These are phyloP conservation scores for Thyatira batis DNA, from an alignment of 2,888 invertebrate genomes.

Conservation along the genomic window DNA sequence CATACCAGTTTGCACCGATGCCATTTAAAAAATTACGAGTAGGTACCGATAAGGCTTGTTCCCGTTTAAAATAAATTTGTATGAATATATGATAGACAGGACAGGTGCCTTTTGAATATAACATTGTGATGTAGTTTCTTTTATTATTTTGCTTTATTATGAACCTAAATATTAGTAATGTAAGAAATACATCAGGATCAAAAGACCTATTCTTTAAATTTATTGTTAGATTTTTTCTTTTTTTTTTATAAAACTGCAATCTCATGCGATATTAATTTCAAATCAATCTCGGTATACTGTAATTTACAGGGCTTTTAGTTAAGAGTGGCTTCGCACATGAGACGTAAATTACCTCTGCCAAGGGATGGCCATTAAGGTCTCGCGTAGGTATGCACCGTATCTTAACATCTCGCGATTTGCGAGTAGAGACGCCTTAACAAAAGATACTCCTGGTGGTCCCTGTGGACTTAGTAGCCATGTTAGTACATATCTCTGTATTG, in stretches of 20 bases:
- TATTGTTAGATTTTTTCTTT: background rate
- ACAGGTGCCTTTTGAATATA: too few relatives aligned
- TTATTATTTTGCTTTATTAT: too few relatives aligned
- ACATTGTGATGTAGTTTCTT: too few relatives aligned
- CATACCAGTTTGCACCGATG: too few relatives aligned
- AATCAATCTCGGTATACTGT: constrained; percentile 75
- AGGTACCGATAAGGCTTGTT: too few relatives aligned
- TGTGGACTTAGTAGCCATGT: constrained; percentile 54
- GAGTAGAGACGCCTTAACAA: constrained; percentile 70
- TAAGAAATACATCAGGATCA: too few relatives aligned
- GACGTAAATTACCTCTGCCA: constrained; percentile 76
- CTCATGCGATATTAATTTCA: constrained; percentile 63
- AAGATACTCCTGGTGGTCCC: constrained; percentile 76
- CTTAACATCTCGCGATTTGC: constrained; percentile 76
- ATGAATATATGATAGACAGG: background rate
- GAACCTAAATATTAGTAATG: too few relatives aligned
- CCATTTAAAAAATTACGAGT: too few relatives aligned
- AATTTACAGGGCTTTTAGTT: constrained; percentile 79
- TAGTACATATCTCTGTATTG: constrained; percentile 51
- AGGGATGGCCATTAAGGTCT: constrained; percentile 74
- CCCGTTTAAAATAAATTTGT: background rate
- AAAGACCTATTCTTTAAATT: too few relatives aligned
- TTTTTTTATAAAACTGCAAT: background rate
- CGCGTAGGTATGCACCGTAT: constrained; percentile 75
- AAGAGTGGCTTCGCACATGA: constrained; percentile 78